These are phyloP conservation scores for Neoascia interrupta DNA, from an alignment of 2,888 invertebrate genomes.

Conservation along the genomic window DNA sequence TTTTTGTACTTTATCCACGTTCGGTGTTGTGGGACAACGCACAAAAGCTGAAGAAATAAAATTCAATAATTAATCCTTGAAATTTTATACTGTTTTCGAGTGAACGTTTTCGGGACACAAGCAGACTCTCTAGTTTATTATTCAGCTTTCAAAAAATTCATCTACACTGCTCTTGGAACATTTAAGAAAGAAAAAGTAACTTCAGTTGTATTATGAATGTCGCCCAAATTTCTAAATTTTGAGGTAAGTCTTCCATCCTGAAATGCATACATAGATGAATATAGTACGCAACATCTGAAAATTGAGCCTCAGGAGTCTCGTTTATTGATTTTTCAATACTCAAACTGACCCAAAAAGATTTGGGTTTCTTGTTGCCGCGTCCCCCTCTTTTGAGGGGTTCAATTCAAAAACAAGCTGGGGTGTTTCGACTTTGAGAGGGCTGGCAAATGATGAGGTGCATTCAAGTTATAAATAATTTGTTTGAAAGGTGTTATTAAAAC, in stretches of 20 bases:
- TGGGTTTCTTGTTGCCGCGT: conserved; percentile 35
- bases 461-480: conserved; percentile 13
- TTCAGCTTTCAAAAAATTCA: conserved; percentile 19
- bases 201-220: conserved; percentile 88
- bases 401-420: no score
- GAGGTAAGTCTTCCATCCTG: conserved; percentile 90
- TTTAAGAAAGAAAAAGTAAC: conserved; percentile 44
- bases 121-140: conserved; percentile 9
- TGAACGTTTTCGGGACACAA: conserved; percentile 17
- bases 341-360: conserved; percentile 56
- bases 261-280: no score
- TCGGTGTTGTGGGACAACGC: conserved; percentile 44
- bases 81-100: conserved; percentile 25
- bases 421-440: no score
- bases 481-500: conserved; percentile 13
- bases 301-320: conserved; percentile 27
- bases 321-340: conserved; percentile 67
- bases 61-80: conserved; percentile 20
- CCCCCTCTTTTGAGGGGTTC: background rate
- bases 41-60: conserved; percentile 13
- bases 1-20: conserved; percentile 44
- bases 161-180: conserved; percentile 1
- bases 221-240: conserved; percentile 91
- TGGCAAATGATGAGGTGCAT: no score
- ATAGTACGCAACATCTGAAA: conserved; percentile 24